Conservation (phyloP, 2,113 vertebrate species). For the Dromaius novaehollandiae region DNA sequence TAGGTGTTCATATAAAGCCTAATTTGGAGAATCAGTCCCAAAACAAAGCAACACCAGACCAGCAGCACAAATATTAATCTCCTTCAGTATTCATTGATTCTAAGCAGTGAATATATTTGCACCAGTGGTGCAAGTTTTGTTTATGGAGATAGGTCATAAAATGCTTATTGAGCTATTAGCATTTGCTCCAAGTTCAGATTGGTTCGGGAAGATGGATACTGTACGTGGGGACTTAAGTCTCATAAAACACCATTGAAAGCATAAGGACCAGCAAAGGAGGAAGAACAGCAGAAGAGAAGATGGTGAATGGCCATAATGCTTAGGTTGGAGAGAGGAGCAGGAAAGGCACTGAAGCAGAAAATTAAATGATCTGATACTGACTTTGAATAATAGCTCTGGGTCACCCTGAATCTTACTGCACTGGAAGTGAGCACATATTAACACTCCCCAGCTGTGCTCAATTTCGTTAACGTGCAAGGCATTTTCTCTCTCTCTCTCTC, state of each 20-base stretch:
- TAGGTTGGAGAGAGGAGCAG: constrained; percentile 54
- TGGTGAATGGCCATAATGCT: constrained; percentile 47
- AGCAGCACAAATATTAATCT: not conserved
- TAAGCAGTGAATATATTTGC: constrained; percentile 12
- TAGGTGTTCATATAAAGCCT: constrained; percentile 5
- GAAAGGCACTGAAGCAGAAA: constrained; percentile 80
- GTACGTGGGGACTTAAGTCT: not conserved
- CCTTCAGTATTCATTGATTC: constrained; percentile 7
- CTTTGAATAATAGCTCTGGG: constrained; percentile 76
- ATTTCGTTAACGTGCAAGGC: constrained; percentile 47
- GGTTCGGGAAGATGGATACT: constrained; percentile 45
- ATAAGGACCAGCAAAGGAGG: constrained; percentile 36
- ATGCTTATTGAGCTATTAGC: constrained; percentile 62
- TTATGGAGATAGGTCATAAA: constrained; percentile 38
- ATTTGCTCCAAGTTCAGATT: constrained; percentile 21
- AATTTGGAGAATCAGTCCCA: not conserved
- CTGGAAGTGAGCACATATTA: constrained; percentile 67
- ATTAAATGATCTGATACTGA: constrained; percentile 80
- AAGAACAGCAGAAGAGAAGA: constrained; percentile 55
- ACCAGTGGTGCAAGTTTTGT: not conserved
- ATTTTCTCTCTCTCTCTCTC: not conserved
- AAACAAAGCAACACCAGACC: not conserved
- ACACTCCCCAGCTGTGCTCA: constrained; percentile 60
- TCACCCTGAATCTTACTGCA: constrained; percentile 69
- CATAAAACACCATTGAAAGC: constrained; percentile 42